Percentiles rank a stretch among this genome's conserved stretches.
These are phyloP conservation scores for Octomys mimax DNA, from an alignment of 2,797 vertebrate genomes.

Conservation along the genomic window DNA sequence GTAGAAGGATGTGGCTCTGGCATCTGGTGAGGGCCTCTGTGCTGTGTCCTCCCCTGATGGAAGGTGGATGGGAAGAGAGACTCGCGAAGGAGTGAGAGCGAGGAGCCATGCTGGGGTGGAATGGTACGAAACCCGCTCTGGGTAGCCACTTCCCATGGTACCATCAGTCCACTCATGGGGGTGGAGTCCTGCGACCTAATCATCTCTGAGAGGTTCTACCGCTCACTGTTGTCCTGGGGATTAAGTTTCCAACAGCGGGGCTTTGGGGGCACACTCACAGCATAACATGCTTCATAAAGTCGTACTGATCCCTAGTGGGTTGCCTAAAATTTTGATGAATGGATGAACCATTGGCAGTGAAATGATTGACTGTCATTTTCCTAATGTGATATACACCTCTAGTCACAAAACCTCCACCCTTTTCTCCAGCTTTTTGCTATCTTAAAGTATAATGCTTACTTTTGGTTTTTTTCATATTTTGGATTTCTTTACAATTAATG, in stretches of 20 bases:
- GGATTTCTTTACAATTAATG: background rate
- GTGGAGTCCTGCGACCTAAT: background rate
- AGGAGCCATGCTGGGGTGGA: background rate
- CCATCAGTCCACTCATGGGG: too few relatives aligned
- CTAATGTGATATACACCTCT: background rate
- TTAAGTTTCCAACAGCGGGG: background rate
- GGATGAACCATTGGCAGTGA: background rate
- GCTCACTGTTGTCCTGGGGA: background rate
- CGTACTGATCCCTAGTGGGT: background rate
- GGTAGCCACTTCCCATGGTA: too few relatives aligned
- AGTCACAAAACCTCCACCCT: background rate
- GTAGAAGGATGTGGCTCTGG: background rate
- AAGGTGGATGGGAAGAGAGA: background rate
- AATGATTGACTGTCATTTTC: background rate
- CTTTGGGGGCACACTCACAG: background rate
- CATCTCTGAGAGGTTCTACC: background rate
- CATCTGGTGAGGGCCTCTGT: background rate
- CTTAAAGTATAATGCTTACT: background rate
- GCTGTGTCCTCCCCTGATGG: background rate
- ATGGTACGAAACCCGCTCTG: too few relatives aligned
- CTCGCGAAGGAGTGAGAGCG: background rate
- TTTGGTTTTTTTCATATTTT: background rate
- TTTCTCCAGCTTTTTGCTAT: background rate
- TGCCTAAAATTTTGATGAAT: background rate
- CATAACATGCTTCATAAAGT: background rate